phyloP scores from a whole-genome alignment of 2,113 vertebrate genomes.

The Platanista minor region DNA sequence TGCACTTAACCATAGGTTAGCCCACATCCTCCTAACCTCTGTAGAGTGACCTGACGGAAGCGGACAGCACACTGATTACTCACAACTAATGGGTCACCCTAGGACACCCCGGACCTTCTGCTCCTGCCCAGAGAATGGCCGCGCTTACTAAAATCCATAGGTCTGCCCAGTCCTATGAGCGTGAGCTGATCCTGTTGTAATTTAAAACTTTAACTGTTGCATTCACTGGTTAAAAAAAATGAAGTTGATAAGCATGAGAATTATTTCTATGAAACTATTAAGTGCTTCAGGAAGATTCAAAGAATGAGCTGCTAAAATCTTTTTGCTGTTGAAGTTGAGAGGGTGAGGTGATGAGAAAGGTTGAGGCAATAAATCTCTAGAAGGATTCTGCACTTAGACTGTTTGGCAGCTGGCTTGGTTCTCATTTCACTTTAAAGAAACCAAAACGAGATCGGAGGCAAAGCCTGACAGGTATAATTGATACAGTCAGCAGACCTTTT shows the following conservation, averaged over 20 bases:
- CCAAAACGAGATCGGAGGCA: neutral
- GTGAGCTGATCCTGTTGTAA: neutral
- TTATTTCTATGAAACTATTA: neutral
- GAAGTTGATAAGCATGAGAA: neutral
- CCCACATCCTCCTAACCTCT: too few relatives aligned
- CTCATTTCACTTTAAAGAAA: neutral
- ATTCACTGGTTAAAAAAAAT: neutral
- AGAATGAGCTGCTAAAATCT: neutral
- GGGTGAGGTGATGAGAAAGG: neutral
- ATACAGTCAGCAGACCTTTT: neutral
- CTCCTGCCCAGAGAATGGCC: neutral
- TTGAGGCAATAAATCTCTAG: neutral
- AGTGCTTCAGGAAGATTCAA: neutral
- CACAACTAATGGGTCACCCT: neutral
- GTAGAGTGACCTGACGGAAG: neutral
- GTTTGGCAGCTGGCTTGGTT: neutral
- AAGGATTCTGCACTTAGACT: neutral
- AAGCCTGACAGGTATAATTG: neutral
- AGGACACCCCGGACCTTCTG: neutral
- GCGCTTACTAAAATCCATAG: neutral
- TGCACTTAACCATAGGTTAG: neutral
- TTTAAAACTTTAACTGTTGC: neutral
- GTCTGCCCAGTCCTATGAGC: neutral
- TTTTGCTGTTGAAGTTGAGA: neutral
- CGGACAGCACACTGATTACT: neutral